Evolutionary conservation across 2,113 vertebrate species (phyloP).

Genomic region (Psephotus haematonotus): DNA sequence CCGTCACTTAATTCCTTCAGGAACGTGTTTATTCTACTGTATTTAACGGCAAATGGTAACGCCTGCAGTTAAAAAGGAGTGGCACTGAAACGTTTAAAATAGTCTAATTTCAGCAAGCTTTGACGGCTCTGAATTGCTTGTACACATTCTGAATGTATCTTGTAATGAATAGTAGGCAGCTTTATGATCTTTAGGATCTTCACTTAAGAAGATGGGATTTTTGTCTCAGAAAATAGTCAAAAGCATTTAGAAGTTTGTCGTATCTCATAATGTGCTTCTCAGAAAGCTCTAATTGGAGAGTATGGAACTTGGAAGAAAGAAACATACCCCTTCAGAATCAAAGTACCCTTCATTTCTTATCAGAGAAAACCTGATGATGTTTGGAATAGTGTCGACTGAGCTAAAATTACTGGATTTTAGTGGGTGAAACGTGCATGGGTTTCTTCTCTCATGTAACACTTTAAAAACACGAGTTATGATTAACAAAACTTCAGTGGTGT

Average conservation of each 20-base stretch:
- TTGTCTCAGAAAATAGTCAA: not conserved
- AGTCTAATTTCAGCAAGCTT: not conserved
- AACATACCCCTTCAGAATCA: not conserved
- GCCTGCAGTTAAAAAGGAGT: not conserved
- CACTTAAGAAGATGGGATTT: not conserved
- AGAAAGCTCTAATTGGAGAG: not conserved
- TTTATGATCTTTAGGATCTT: not conserved
- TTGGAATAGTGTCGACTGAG: not conserved
- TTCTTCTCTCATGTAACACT: not conserved
- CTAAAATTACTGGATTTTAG: not conserved
- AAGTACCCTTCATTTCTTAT: not conserved
- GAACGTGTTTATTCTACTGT: rapidly evolving
- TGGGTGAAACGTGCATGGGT: rapidly evolving
- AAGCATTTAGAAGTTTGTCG: not conserved
- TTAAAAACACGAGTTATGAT: not conserved
- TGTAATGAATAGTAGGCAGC: not conserved
- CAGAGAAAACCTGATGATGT: not conserved
- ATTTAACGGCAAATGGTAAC: not conserved
- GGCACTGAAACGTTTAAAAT: not conserved
- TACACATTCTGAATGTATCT: rapidly evolving
- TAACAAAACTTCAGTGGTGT: not conserved
- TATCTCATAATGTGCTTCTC: not conserved
- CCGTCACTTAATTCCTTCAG: not conserved
- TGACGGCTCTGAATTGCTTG: not conserved
- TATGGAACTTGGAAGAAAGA: not conserved